Conservation (phyloP, 2,888 invertebrate species). For the Mystacides longicornis region DNA sequence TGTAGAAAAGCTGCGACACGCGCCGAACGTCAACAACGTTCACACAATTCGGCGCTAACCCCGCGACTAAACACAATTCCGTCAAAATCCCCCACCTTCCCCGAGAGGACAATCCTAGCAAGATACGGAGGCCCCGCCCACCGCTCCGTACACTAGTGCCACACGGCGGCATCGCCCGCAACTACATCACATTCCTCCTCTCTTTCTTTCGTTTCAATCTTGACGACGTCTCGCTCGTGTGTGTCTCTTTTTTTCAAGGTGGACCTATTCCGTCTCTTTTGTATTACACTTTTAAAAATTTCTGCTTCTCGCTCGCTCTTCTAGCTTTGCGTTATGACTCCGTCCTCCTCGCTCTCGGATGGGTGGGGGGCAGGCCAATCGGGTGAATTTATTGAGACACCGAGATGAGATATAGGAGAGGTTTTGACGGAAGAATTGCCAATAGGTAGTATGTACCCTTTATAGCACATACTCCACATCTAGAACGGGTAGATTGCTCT, state of each 20-base stretch:
- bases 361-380: conserved; percentile 23
- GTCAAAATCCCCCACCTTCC: conserved; percentile 14
- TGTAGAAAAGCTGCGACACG: background rate
- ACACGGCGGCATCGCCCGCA: conserved; percentile 18
- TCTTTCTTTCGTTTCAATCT: conserved; percentile 4
- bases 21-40: background rate
- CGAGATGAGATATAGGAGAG: conserved; percentile 20
- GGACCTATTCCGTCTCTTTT: conserved; percentile 23
- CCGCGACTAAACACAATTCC: conserved; percentile 17
- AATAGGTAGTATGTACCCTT: conserved; percentile 10
- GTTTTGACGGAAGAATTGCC: conserved; percentile 13
- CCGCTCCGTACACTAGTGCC: conserved; percentile 16
- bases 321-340: conserved; percentile 4
- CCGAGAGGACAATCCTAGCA: conserved; percentile 11
- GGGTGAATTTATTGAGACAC: conserved; percentile 23
- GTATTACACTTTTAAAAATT: conserved; percentile 20
- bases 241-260: conserved; percentile 25
- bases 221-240: conserved; percentile 5
- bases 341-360: conserved; percentile 15
- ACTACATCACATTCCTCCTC: conserved; percentile 10
- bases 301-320: conserved; percentile 9
- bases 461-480: background rate
- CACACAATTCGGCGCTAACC: conserved; percentile 16
- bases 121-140: conserved; percentile 22
- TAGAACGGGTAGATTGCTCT: too few relatives aligned